Evolutionary conservation across 2,888 invertebrate genomes (phyloP).

Genomic region (Choreutis nemorana): DNA sequence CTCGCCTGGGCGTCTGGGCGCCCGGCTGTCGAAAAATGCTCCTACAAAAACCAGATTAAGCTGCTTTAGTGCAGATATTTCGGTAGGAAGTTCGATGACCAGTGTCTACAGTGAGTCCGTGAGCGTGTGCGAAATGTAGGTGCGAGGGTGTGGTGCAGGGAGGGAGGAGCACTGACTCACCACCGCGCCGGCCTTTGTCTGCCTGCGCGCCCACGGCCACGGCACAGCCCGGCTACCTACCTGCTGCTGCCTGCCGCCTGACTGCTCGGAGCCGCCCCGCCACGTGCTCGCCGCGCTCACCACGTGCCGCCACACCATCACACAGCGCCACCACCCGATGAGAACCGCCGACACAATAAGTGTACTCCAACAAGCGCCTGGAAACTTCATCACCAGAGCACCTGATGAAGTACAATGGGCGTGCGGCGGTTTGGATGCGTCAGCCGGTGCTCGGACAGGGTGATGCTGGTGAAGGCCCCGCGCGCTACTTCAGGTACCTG

Average conservation of each 20-base stretch:
- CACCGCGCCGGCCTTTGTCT: constrained; percentile 25
- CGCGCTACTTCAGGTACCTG: constrained; percentile 99
- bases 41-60: constrained; percentile 57
- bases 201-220: constrained; percentile 29
- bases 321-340: constrained; percentile 23
- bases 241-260: constrained; percentile 15
- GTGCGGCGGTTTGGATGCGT: constrained; percentile 73
- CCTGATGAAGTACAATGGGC: constrained; percentile 99
- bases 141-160: constrained; percentile 40
- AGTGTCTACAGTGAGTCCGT: constrained; percentile 13
- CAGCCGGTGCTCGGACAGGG: constrained; percentile 11
- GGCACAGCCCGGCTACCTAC: constrained; percentile 21
- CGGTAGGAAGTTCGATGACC: constrained; percentile 55
- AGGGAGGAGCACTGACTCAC: constrained; percentile 33
- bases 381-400: constrained; percentile 92
- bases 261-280: constrained; percentile 11
- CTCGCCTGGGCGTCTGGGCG: too few species aligned
- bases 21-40: constrained; percentile 42
- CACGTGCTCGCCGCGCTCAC: constrained; percentile 25
- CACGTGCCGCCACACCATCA: constrained; percentile 11
- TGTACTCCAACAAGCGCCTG: constrained; percentile 99
- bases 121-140: constrained; percentile 36
- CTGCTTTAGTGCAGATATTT: constrained; percentile 53
- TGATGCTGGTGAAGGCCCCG: constrained; percentile 69
- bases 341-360: constrained; percentile 84